Conservation (phyloP, 2,888 invertebrate genomes). For the Tiliacea citrago region DNA sequence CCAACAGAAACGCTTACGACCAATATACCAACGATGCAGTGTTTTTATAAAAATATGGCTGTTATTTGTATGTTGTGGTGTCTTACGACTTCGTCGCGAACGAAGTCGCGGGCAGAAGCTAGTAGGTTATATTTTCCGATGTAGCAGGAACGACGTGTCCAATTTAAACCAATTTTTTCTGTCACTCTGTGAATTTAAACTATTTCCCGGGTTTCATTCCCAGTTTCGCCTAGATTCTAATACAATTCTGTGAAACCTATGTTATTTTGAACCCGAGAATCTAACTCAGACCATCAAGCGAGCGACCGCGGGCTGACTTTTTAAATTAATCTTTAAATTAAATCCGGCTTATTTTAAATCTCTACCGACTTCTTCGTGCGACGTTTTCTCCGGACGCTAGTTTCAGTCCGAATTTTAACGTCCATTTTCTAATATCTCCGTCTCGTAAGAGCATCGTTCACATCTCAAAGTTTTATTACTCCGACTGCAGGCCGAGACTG, state of each 20-base stretch:
- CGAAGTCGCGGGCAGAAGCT: too few species aligned
- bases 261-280: not conserved
- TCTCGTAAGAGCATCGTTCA: constrained; percentile 10
- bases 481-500: constrained; percentile 10
- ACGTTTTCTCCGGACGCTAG: constrained; percentile 2
- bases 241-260: not conserved
- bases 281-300: too few species aligned
- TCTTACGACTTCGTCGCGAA: too few species aligned
- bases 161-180: not conserved
- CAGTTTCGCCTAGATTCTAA: not conserved
- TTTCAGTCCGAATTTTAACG: constrained; percentile 8
- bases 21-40: too few species aligned
- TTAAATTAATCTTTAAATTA: constrained; percentile 5
- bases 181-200: not conserved
- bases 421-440: constrained; percentile 38
- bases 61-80: too few species aligned
- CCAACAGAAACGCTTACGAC: too few species aligned
- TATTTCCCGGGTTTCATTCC: not conserved
- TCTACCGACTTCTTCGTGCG: not conserved
- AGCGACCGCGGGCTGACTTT: not conserved
- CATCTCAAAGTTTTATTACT: constrained; percentile 40
- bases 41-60: too few species aligned
- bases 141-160: not conserved
- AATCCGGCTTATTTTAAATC: not conserved
- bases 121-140: not conserved